Percentiles rank a stretch among this genome's conserved stretches.
Evolutionary conservation across 1,140 invertebrate species (phyloP).

Genomic region (Drosophila carrolli): DNA sequence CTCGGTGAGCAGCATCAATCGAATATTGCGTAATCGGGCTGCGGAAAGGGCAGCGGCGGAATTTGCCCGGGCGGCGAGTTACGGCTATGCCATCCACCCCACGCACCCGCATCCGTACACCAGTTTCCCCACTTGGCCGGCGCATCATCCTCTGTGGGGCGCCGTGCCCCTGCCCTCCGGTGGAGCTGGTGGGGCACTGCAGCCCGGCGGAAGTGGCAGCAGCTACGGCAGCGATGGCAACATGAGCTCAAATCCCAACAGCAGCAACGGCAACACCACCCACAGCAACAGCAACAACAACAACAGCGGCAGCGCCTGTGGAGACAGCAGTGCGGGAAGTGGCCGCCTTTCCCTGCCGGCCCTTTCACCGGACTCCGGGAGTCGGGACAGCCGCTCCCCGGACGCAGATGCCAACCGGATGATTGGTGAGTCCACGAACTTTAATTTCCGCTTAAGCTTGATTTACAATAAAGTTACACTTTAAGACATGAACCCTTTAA

Average conservation of each 20-base stretch:
- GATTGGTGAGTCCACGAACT: conserved; percentile 60
- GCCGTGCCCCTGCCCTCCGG: conserved; percentile 52
- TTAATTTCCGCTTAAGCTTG: too few species aligned
- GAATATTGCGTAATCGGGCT: conserved; percentile 95
- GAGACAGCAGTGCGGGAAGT: conserved; percentile 58
- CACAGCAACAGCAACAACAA: conserved; percentile 33
- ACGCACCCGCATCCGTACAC: conserved; percentile 89
- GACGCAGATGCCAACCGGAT: conserved; percentile 74
- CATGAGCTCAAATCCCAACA: conserved; percentile 32
- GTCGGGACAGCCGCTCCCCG: conserved; percentile 77
- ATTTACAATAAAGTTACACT: too few species aligned
- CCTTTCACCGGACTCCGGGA: conserved; percentile 72
- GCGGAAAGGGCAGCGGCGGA: conserved; percentile 97
- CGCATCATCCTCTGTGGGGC: conserved; percentile 74
- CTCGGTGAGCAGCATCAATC: conserved; percentile 96
- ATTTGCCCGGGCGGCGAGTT: conserved; percentile 95
- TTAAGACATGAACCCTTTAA: too few species aligned
- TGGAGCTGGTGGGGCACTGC: conserved; percentile 8
- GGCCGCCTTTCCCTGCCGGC: conserved; percentile 70
- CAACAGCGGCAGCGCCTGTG: conserved; percentile 47
- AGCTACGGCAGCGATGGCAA: conserved; percentile 49
- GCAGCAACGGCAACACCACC: conserved; percentile 27
- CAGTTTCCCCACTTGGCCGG: conserved; percentile 85
- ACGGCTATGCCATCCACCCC: conserved; percentile 91
- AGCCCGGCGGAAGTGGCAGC: conserved; percentile 22